phyloP scores from a whole-genome alignment of 2,113 vertebrate species.

The Acanthochromis polyacanthus region DNA sequence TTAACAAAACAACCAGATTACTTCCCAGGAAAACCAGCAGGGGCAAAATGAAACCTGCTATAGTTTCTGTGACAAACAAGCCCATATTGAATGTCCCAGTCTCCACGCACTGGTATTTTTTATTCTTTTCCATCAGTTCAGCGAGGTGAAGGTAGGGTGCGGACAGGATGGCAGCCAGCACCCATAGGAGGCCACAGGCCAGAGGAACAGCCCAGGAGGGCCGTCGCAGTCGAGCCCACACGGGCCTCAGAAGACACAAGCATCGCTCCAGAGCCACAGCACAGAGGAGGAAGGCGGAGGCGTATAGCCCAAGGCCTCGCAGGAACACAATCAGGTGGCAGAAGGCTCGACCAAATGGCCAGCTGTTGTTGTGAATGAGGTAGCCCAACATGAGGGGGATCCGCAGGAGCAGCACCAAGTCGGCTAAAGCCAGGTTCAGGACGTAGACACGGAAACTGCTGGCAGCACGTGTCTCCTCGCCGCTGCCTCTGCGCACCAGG shows the following conservation, averaged over 20 bases:
- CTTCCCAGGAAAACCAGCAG: constrained; percentile 83
- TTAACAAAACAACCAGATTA: constrained; percentile 79
- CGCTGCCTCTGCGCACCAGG: constrained; percentile 50
- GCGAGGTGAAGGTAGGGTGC: constrained; percentile 76
- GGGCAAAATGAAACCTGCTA: constrained; percentile 82
- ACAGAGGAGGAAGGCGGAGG: constrained; percentile 82
- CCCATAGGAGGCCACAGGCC: constrained; percentile 77
- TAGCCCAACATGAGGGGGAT: constrained; percentile 81
- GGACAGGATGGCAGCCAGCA: constrained; percentile 68
- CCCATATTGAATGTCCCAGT: not conserved
- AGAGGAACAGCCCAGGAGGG: constrained; percentile 82
- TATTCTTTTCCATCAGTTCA: fast-evolving
- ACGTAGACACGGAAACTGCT: constrained; percentile 84
- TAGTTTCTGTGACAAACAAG: constrained; percentile 77
- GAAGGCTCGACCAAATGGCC: constrained; percentile 73
- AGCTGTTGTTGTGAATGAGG: constrained; percentile 67
- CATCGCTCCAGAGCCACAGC: constrained; percentile 85
- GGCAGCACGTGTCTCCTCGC: constrained; percentile 71
- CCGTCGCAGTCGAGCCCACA: constrained; percentile 82
- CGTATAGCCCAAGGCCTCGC: constrained; percentile 82
- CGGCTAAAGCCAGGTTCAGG: constrained; percentile 83
- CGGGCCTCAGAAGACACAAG: constrained; percentile 82
- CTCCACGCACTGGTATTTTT: constrained; percentile 57
- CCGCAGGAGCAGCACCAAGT: constrained; percentile 83
- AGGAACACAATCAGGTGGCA: constrained; percentile 81